Evolutionary conservation across 2,113 vertebrate genomes (phyloP).

Genomic region (Rhodinocichla rosea): DNA sequence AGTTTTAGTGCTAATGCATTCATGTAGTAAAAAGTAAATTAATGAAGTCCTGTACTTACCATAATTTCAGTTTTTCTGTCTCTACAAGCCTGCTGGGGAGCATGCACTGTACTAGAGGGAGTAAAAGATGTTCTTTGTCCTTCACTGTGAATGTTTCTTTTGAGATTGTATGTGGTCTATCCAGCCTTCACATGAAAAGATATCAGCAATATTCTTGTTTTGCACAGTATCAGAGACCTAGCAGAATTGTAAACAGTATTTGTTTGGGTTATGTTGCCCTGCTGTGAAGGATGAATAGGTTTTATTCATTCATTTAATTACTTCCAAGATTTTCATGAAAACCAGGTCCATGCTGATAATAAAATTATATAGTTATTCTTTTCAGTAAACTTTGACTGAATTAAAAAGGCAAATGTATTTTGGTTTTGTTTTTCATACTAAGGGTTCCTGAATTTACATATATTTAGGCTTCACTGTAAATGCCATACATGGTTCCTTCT

Average conservation of each 20-base stretch:
- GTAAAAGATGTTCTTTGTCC: background rate
- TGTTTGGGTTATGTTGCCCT: background rate
- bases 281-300: background rate
- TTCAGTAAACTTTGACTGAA: background rate
- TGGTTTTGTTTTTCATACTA: background rate
- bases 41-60: constrained; percentile 41
- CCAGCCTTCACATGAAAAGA: background rate
- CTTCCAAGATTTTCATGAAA: background rate
- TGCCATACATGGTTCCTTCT: rapidly evolving
- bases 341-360: background rate
- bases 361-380: background rate
- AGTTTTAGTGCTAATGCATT: background rate
- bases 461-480: background rate
- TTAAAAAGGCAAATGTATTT: background rate
- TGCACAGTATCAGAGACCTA: background rate
- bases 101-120: background rate
- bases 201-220: background rate
- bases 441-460: background rate
- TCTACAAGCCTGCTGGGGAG: background rate
- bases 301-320: background rate
- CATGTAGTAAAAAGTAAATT: background rate
- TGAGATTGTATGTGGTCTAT: background rate
- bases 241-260: background rate
- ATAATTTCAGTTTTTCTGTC: background rate
- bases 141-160: background rate